These are phyloP conservation scores for Murina feae DNA, from an alignment of 2,113 vertebrate species.

Conservation along the genomic window DNA sequence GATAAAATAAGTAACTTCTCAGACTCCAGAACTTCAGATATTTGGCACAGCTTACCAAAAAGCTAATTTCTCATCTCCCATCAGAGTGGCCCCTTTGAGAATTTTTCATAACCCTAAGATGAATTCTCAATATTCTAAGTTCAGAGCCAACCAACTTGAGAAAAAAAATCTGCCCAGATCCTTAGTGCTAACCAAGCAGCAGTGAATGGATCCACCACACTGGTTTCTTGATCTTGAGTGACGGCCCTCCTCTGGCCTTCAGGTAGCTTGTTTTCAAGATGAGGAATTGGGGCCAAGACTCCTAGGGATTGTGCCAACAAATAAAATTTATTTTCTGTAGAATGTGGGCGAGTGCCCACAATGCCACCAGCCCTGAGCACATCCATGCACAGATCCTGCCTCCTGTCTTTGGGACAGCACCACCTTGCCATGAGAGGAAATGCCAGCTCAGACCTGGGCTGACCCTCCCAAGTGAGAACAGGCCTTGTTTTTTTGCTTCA, in stretches of 20 bases:
- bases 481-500: neutral
- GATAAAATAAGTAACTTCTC: rapidly evolving
- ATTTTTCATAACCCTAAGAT: neutral
- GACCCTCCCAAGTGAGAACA: neutral
- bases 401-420: neutral
- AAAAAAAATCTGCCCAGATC: neutral
- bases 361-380: neutral
- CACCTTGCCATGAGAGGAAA: neutral
- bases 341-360: neutral
- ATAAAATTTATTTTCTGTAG: neutral
- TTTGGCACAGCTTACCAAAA: neutral
- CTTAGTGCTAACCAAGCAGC: neutral
- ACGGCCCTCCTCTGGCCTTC: neutral
- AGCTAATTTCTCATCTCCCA: neutral
- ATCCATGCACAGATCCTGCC: neutral
- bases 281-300: too few species aligned
- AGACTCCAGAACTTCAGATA: neutral
- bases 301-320: too few species aligned
- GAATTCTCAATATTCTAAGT: neutral
- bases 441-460: neutral
- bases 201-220: rapidly evolving
- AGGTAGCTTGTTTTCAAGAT: neutral
- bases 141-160: neutral
- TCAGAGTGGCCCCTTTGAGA: neutral
- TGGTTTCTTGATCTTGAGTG: neutral